These are phyloP conservation scores for Heliothis subflexa DNA, from an alignment of 1,140 invertebrate species.

Conservation along the genomic window DNA sequence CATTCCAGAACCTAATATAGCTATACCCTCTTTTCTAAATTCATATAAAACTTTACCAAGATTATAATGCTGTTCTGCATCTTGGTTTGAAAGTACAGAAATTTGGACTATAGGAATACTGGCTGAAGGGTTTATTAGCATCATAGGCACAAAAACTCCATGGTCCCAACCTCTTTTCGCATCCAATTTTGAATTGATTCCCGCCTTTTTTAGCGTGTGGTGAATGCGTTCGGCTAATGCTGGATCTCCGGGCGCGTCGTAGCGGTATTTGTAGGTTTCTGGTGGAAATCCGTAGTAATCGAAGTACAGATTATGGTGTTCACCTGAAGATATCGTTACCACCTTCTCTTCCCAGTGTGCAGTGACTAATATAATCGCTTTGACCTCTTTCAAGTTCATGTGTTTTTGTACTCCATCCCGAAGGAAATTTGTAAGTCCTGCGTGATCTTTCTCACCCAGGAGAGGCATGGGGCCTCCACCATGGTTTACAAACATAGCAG, in stretches of 20 bases:
- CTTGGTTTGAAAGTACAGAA: slow-evolving; percentile 73
- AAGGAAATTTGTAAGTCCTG: slow-evolving; percentile 71
- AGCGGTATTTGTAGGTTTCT: slow-evolving; percentile 78
- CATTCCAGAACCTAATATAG: slow-evolving; percentile 80
- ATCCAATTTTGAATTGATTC: slow-evolving; percentile 74
- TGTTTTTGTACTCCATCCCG: slow-evolving; percentile 76
- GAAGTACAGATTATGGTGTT: slow-evolving; percentile 78
- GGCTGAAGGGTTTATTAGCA: slow-evolving; percentile 76
- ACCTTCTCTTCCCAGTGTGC: slow-evolving; percentile 78
- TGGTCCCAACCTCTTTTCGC: slow-evolving; percentile 80
- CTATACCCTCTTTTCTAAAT: slow-evolving; percentile 78
- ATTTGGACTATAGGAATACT: slow-evolving; percentile 79
- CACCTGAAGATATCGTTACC: slow-evolving; percentile 76
- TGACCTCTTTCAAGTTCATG: slow-evolving; percentile 72
- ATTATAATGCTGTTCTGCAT: slow-evolving; percentile 75
- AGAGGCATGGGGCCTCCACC: slow-evolving; percentile 79
- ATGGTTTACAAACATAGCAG: slow-evolving; percentile 80
- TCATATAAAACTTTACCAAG: slow-evolving; percentile 71
- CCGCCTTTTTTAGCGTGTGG: slow-evolving; percentile 64
- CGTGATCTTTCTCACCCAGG: slow-evolving; percentile 74
- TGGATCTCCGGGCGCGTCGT: slow-evolving; percentile 76
- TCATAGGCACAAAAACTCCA: slow-evolving; percentile 82
- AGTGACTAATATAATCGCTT: slow-evolving; percentile 79
- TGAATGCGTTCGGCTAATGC: slow-evolving; percentile 71
- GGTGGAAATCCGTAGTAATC: slow-evolving; percentile 82